Base-by-base conservation (phyloP, 2,888 invertebrate genomes). In the Tenthredo mesomela region DNA sequence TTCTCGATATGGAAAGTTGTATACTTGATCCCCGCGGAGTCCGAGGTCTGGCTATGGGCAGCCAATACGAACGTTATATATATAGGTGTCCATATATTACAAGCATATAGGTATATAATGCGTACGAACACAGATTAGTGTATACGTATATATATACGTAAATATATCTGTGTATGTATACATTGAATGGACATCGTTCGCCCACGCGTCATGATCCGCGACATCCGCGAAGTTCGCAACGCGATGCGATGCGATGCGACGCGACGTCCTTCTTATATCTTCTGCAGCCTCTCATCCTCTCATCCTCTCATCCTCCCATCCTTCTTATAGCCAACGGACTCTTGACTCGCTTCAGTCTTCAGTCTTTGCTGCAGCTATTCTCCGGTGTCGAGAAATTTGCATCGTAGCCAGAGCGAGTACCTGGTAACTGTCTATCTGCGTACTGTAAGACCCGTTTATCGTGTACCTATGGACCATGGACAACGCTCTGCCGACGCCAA, bases 1-100 rank as follows among this genome's bases (percentile, higher is more conserved):
- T 90, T 87, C 91, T 90, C 89, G 87, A 89, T 91, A 91, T 91
- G 91, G 91, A 91, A 91, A 91, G 91, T 90, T 90, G 89, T 89
- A 88, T 86, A 89, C 88, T 75, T 78, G 89, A 89, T 89, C 87
- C 88, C 87, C 85, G 87, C 84, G 85, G 87, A 88, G 86, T 86
- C 86, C 85, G 86, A 82, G 82, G 67, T 82, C 82, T 70, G 70
- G 82, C 67, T 82, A 82, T 40, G 61, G 61, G 80, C 80, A 61
- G 80, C 80, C 82, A 82, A 67, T 67, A 82, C 82, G 25, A 58
- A 70, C 82, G n/a, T 67, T 43, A 67, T 37, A 80, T 18, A 80
- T 78, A 29, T 78, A 33, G 9, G 78, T 40, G 80, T 65, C 21
- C 61, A 58, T 80, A 61, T 54, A 54, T 77, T 54, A 77, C 50